Conservation (phyloP, 2,797 vertebrate genomes). For the Cottoperca gobio region DNA sequence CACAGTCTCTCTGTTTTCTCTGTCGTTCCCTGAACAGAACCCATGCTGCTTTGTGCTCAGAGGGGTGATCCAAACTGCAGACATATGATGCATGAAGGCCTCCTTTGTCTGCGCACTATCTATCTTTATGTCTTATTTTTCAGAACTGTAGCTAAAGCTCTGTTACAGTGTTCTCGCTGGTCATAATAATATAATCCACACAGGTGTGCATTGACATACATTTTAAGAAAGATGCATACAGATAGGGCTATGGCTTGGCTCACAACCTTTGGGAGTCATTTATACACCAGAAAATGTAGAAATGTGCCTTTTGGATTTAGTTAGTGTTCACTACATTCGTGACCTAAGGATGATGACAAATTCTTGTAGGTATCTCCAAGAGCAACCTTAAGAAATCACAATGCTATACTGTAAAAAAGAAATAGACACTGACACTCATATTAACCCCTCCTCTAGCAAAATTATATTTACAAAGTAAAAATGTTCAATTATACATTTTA, state of each 20-base stretch:
- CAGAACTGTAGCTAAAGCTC: neutral
- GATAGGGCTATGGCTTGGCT: neutral
- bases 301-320: neutral
- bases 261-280: neutral
- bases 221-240: neutral
- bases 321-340: neutral
- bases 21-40: slow-evolving; percentile 51
- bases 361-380: too few relatives aligned
- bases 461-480: neutral
- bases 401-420: neutral
- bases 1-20: slow-evolving; percentile 53
- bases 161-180: neutral
- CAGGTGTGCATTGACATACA: slow-evolving; percentile 2
- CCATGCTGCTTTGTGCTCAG: slow-evolving; percentile 60
- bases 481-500: neutral
- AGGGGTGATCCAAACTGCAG: slow-evolving; percentile 43
- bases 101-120: slow-evolving; percentile 11
- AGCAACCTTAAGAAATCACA: neutral
- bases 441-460: neutral
- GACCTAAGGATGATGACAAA: neutral
- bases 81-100: slow-evolving; percentile 51
- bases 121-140: slow-evolving; percentile 14
- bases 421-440: neutral
- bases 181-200: neutral
- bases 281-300: neutral